These are phyloP conservation scores for Ophthalmotilapia sp. DNA, from an alignment of 2,113 vertebrate genomes.

Conservation along the genomic window DNA sequence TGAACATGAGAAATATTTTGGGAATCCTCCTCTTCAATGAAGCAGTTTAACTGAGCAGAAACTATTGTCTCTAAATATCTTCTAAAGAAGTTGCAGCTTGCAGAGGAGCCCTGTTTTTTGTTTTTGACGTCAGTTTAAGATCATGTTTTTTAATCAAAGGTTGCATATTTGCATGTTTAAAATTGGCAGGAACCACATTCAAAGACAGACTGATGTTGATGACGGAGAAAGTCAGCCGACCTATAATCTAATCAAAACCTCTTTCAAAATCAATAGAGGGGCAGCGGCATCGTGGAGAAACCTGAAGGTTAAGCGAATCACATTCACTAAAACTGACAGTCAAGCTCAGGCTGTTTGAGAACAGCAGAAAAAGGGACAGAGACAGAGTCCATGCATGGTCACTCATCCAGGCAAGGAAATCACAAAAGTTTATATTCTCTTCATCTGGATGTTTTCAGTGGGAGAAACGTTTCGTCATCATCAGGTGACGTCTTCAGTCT, in stretches of 20 bases:
- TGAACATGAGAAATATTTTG: neutral
- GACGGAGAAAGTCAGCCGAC: neutral
- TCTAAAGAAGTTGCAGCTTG: neutral
- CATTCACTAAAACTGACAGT: neutral
- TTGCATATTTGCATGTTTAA: neutral
- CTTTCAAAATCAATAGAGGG: neutral
- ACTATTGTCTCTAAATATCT: neutral
- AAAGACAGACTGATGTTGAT: neutral
- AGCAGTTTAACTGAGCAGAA: neutral
- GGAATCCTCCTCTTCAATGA: neutral
- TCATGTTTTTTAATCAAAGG: neutral
- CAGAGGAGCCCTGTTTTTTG: neutral
- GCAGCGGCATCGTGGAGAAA: neutral
- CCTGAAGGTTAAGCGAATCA: neutral
- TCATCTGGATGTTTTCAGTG: accelerated
- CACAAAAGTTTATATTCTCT: neutral
- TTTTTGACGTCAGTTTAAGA: neutral
- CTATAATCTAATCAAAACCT: neutral
- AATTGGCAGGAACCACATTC: neutral
- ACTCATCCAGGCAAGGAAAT: neutral
- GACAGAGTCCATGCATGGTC: neutral
- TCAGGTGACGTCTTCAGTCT: neutral
- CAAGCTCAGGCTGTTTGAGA: neutral
- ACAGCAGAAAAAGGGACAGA: neutral
- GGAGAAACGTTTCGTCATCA: neutral